Base-by-base conservation (phyloP, 1,140 invertebrate genomes). In the Leptopilina clavipes region DNA sequence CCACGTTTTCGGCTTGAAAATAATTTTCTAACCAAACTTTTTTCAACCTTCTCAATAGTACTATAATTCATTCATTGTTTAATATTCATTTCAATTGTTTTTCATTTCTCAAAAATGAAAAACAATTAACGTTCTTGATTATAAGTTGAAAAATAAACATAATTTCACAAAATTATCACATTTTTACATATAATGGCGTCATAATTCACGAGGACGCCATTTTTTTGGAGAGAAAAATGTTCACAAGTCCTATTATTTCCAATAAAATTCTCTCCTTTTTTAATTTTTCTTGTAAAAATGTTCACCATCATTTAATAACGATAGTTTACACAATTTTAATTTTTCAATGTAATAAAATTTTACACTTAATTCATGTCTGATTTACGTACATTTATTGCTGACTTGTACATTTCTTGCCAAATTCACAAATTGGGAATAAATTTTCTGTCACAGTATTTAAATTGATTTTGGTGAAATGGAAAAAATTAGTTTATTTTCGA, bases 131-230 rank as follows among this genome's bases (percentile, higher is more conserved):
- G 2, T 7, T 12, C 6, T 7, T 31, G 11, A 65, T 14, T 25
- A 65, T n/a, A n/a, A 31, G 1, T 31, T 31, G 1, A 31, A n/a
- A 12, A 65, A 40, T 40, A 65, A 65, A 1, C 31, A 12, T 31
- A 31, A n/a, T 65, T 31, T 31, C 3, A 0, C 3, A 14, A 31
- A 65, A 31, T 65, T 14, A 17, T 5, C 12, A n/a, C 22, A 37
- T 37, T 31, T 65, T 65, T n/a, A 31, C 59, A 10, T 31, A 65
- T 22, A 65, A 65, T 65, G 59, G 59, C 59, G 59, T 65, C 59
- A 65, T 65, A 31, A 65, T 65, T 22, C 12, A 5, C 12, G 11
- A 5, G 22, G 59, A 65, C 59, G 59, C 59, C 59, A 65, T 65
- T 65, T 65, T 65, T 59, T 25, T 25, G 0, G 7, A 5, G 59